These are phyloP conservation scores for Leptopilina drosophilae DNA, from an alignment of 2,888 invertebrate genomes.

Conservation along the genomic window DNA sequence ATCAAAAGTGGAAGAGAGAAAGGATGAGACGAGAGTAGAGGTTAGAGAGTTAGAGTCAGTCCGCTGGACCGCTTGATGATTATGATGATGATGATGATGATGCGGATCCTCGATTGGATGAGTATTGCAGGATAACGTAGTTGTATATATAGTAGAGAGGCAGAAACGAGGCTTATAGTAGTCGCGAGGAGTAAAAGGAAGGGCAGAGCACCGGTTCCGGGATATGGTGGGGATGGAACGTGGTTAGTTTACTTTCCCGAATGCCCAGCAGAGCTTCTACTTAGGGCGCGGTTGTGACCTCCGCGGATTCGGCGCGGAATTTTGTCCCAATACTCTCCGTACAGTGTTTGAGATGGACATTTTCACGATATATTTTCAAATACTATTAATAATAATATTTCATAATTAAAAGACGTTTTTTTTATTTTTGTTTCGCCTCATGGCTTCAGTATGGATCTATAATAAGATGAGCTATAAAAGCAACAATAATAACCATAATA, in stretches of 20 bases:
- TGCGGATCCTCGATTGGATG: conserved; percentile 12
- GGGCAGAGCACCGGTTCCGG: conserved; percentile 53
- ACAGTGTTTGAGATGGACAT: not conserved
- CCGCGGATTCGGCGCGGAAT: conserved; percentile 58
- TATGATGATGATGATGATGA: not conserved
- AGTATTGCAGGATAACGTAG: conserved; percentile 14
- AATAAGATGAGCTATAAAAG: too few relatives aligned
- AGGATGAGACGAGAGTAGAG: conserved; percentile 2
- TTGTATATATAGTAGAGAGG: conserved; percentile 22
- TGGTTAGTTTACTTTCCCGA: conserved; percentile 76
- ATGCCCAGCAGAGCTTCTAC: conserved; percentile 69
- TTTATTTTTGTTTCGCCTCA: too few relatives aligned
- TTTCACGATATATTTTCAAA: not conserved
- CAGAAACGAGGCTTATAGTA: conserved; percentile 35
- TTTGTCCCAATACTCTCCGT: conserved; percentile 1
- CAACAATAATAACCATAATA: too few relatives aligned
- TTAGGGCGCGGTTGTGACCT: conserved; percentile 75
- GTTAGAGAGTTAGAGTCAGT: conserved; percentile 5
- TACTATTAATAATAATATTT: too few relatives aligned
- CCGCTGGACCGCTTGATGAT: conserved; percentile 37
- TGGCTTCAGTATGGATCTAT: too few relatives aligned
- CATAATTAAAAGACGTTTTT: too few relatives aligned
- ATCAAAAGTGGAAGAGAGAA: conserved; percentile 18
- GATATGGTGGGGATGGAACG: conserved; percentile 76
- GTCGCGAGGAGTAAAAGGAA: conserved; percentile 48